Conservation (phyloP, 2,113 vertebrate species). For the Myiagra hebetior region DNA sequence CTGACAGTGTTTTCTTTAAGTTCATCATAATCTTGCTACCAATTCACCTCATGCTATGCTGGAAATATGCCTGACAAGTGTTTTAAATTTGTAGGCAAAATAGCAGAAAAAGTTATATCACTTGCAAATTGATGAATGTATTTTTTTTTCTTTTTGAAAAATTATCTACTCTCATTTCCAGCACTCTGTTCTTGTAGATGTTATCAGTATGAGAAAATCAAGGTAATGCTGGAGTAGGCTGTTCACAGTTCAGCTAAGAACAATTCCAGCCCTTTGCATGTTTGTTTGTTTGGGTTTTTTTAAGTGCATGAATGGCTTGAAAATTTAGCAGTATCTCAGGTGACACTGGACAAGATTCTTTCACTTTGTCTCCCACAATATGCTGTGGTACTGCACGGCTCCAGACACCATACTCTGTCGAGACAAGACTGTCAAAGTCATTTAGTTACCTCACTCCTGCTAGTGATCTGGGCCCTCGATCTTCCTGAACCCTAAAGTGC, state of each 20-base stretch:
- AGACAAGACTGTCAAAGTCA: background rate
- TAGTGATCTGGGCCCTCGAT: background rate
- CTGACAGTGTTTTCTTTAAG: background rate
- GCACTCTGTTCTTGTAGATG: background rate
- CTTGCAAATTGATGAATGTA: conserved; percentile 16
- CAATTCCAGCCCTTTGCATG: background rate
- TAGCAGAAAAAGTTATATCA: conserved; percentile 4
- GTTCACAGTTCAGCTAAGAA: background rate
- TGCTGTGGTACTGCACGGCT: background rate
- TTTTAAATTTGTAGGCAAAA: conserved; percentile 22
- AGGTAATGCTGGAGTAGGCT: conserved; percentile 1
- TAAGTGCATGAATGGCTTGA: background rate
- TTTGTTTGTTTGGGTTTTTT: background rate
- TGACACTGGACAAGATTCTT: background rate
- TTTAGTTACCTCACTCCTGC: background rate
- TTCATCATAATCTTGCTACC: background rate
- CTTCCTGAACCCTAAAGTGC: background rate
- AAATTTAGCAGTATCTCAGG: background rate
- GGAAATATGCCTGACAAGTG: conserved; percentile 43
- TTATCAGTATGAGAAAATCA: conserved; percentile 45
- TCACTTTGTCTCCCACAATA: background rate
- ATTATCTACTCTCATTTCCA: background rate
- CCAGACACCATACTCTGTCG: background rate
- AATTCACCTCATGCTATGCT: background rate
- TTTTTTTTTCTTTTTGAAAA: background rate